Conservation (phyloP, 1,140 invertebrate species). For the Drosophila subobscura region DNA sequence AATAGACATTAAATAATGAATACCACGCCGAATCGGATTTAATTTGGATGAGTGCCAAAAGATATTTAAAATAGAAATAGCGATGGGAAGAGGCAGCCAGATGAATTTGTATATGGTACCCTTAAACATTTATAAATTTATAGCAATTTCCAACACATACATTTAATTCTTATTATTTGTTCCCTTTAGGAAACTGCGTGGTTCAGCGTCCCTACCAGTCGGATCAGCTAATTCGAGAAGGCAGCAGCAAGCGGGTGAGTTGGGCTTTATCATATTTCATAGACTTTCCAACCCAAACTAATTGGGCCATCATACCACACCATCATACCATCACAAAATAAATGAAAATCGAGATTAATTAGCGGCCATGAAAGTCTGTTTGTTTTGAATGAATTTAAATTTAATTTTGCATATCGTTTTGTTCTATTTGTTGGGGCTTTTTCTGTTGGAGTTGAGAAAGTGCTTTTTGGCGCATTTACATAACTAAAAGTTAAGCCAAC, state of each 20-base stretch:
- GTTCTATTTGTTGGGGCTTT: neutral
- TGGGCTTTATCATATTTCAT: too few relatives aligned
- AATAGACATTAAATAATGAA: too few relatives aligned
- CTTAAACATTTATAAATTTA: too few relatives aligned
- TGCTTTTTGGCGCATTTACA: slow-evolving; percentile 57
- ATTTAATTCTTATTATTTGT: slow-evolving; percentile 27
- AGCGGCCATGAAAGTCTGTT: too few relatives aligned
- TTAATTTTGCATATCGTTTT: neutral
- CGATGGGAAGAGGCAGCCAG: too few relatives aligned
- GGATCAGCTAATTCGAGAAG: slow-evolving; percentile 89
- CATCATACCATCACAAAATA: neutral
- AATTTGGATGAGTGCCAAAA: too few relatives aligned
- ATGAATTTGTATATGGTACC: too few relatives aligned
- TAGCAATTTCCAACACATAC: neutral
- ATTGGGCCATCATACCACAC: too few relatives aligned
- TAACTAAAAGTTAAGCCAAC: slow-evolving; percentile 58
- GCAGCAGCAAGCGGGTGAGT: slow-evolving; percentile 89
- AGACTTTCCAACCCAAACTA: too few relatives aligned
- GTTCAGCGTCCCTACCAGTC: slow-evolving; percentile 90
- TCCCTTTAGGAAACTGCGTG: slow-evolving; percentile 88
- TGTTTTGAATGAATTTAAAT: neutral
- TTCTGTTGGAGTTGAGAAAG: slow-evolving; percentile 39
- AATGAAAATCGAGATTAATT: slow-evolving; percentile 1
- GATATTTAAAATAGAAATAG: too few relatives aligned
- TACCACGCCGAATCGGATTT: too few relatives aligned